Base-by-base conservation (phyloP, 2,888 invertebrate genomes). In the Venusia cambrica region DNA sequence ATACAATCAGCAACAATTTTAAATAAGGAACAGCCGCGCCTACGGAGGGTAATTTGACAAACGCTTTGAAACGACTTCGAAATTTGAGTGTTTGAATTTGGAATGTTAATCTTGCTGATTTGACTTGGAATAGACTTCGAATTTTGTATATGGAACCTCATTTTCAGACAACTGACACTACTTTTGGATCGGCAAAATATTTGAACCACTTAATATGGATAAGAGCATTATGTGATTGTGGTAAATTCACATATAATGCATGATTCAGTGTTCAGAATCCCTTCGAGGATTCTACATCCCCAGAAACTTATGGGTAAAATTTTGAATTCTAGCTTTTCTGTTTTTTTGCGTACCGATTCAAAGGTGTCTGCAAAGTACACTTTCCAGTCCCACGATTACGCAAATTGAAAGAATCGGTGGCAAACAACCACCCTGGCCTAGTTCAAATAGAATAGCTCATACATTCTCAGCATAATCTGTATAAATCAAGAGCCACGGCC, bases 1-100 rank as follows among this genome's bases (percentile, higher is more conserved):
- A 84, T 74, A 84, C 81, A 85, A 81, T 84, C 84, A 84, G 76
- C 67, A 70, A 66, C 68, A 52, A 74, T 76, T 84, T 83, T 75
- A 77, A 79, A 78, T 73, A 78, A 76, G 73, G 73, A 79, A 75
- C 56, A 37, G 34, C 39, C 40, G 36, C 31, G 38, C 32, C 39
- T 41, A 38, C 39, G 17, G 45, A 38, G 34, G 45, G 46, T 46
- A 51, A 51, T 51, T 49, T 49, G 46, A 51, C 51, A 51, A 51
- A 51, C 40, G 51, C 51, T 49, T 51, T 47, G 48, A 51, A 44
- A 42, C 41, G 45, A 45, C 36, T 45, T 45, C 38, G 28, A 45
- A 47, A 25, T 39, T 34, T 17, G 21, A 39, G 45, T 35, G 43
- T 50, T 47, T 50, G 50, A 45, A 50, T 44, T 48, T 30, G 34